Conservation (phyloP, 2,113 vertebrate genomes). For the Pleuronectes platessa region DNA sequence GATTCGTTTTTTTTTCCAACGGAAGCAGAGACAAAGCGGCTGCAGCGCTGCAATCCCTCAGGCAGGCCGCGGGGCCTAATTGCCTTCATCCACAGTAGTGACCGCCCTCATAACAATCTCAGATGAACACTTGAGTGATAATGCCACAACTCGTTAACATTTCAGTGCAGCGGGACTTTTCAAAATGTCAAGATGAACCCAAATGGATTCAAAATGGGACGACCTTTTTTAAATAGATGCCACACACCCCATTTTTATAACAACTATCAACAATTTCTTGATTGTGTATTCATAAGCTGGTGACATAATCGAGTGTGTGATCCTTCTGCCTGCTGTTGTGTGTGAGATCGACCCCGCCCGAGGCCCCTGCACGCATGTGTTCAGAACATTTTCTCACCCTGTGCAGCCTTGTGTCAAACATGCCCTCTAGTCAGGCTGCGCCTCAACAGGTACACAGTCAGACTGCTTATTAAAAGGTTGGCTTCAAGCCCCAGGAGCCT, state of each 20-base stretch:
- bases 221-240: slow-evolving; percentile 28
- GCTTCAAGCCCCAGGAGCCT: slow-evolving; percentile 27
- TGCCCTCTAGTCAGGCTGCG: slow-evolving; percentile 42
- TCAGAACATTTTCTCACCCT: slow-evolving; percentile 39
- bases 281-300: slow-evolving; percentile 26
- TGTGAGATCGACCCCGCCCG: slow-evolving; percentile 2
- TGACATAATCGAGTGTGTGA: slow-evolving; percentile 20
- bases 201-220: slow-evolving; percentile 24
- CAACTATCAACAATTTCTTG: slow-evolving; percentile 9
- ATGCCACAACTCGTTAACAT: slow-evolving; percentile 59
- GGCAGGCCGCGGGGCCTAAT: slow-evolving; percentile 46
- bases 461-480: slow-evolving; percentile 64
- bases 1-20: neutral
- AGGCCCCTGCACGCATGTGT: slow-evolving; percentile 19
- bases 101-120: slow-evolving; percentile 51
- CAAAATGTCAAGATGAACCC: slow-evolving; percentile 57
- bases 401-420: slow-evolving; percentile 47
- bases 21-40: slow-evolving; percentile 21
- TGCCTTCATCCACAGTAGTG: slow-evolving; percentile 42
- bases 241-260: slow-evolving; percentile 33
- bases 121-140: slow-evolving; percentile 49
- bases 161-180: slow-evolving; percentile 41
- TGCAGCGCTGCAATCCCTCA: neutral
- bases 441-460: slow-evolving; percentile 51
- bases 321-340: neutral